Percentiles rank a stretch among this genome's conserved stretches.
phyloP scores from a whole-genome alignment of 2,888 invertebrate species.

The Papilio demoleus region DNA sequence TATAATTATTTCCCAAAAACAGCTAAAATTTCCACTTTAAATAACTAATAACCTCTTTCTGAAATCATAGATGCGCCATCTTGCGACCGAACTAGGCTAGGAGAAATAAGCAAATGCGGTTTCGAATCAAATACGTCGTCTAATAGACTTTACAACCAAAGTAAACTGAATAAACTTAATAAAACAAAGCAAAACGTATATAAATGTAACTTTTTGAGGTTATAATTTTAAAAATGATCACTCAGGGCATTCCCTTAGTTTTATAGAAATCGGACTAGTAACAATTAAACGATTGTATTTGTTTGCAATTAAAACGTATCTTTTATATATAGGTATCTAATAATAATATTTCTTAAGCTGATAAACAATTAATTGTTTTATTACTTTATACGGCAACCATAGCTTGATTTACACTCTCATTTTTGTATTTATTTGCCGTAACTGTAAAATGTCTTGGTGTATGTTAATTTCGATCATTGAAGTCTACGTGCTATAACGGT shows the following conservation, averaged over 20 bases:
- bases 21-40: neutral
- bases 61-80: neutral
- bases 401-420: slow-evolving; percentile 60
- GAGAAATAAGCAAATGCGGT: slow-evolving; percentile 11
- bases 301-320: neutral
- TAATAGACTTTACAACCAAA: neutral
- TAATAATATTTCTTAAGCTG: slow-evolving; percentile 45
- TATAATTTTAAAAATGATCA: neutral
- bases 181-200: neutral
- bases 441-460: slow-evolving; percentile 56
- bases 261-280: no score
- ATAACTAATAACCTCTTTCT: neutral
- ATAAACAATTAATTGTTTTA: slow-evolving; percentile 64
- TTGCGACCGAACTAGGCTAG: neutral
- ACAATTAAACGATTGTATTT: neutral
- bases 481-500: slow-evolving; percentile 52
- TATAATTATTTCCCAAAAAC: neutral
- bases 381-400: slow-evolving; percentile 61
- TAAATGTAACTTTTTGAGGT: neutral
- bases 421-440: slow-evolving; percentile 51
- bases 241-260: no score
- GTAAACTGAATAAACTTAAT: neutral
- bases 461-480: slow-evolving; percentile 59
- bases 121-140: neutral
- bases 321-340: no score